Percentiles rank a stretch among this genome's conserved stretches.
Evolutionary conservation across 2,113 vertebrate species (phyloP).

Genomic region (Melanerpes formicivorus): DNA sequence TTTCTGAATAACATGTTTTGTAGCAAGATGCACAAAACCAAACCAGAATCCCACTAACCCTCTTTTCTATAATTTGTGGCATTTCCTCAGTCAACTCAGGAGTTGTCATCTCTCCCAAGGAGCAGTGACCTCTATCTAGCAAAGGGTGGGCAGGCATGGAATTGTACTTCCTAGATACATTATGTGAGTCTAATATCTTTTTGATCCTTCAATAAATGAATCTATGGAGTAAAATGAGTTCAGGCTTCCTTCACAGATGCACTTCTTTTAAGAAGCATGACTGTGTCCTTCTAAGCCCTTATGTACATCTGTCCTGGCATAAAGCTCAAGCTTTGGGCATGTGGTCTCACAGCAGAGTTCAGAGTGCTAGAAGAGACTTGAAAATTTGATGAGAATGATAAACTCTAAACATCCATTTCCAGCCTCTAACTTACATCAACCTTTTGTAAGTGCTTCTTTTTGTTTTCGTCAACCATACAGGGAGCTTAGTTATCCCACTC

Average conservation of each 20-base stretch:
- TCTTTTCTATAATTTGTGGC: neutral
- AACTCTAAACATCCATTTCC: neutral
- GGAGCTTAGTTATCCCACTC: neutral
- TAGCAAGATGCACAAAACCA: neutral
- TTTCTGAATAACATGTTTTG: neutral
- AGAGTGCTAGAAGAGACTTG: neutral
- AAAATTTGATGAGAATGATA: neutral
- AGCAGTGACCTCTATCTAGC: accelerated
- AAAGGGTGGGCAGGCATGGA: neutral
- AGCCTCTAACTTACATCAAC: neutral
- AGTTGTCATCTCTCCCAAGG: neutral
- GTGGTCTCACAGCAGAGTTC: neutral
- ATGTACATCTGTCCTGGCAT: neutral
- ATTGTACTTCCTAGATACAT: neutral
- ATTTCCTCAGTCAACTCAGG: neutral
- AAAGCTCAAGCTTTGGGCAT: accelerated
- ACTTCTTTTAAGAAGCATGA: neutral
- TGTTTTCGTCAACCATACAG: neutral
- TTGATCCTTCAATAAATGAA: neutral
- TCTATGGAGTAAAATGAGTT: neutral
- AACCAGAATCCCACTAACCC: neutral
- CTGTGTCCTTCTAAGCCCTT: neutral
- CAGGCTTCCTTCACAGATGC: neutral
- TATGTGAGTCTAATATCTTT: neutral
- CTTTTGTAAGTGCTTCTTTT: neutral